These are phyloP conservation scores for Apteryx mantelli DNA, from an alignment of 2,113 vertebrate species.

Conservation along the genomic window DNA sequence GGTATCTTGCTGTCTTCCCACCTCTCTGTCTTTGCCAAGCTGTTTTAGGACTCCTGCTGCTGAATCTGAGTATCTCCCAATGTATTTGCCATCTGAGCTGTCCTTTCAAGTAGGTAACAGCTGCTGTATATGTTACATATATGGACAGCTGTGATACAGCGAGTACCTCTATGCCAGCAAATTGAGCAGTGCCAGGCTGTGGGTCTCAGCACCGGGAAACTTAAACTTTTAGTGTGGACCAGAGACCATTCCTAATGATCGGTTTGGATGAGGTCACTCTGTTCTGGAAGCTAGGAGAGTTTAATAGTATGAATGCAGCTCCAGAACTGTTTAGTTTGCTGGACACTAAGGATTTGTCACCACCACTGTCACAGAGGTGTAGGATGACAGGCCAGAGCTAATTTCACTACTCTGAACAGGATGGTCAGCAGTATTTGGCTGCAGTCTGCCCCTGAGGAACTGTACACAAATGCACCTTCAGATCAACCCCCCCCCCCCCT, in stretches of 20 bases:
- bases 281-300: neutral
- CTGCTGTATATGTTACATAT: neutral
- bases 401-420: too few relatives aligned
- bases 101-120: neutral
- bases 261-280: neutral
- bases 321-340: neutral
- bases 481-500: neutral
- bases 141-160: neutral
- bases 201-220: neutral
- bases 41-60: neutral
- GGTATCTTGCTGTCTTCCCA: neutral
- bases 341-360: neutral
- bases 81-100: neutral
- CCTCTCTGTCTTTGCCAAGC: neutral
- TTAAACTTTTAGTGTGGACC: neutral
- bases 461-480: neutral
- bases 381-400: too few relatives aligned
- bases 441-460: neutral
- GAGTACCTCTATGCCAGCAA: neutral
- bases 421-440: neutral
- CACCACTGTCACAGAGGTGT: accelerated
- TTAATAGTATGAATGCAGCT: neutral
- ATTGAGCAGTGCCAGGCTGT: neutral
- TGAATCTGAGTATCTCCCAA: neutral
- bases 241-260: neutral